Base-by-base conservation (phyloP, 2,113 vertebrate genomes). In the Mesembrinibis cayennensis region DNA sequence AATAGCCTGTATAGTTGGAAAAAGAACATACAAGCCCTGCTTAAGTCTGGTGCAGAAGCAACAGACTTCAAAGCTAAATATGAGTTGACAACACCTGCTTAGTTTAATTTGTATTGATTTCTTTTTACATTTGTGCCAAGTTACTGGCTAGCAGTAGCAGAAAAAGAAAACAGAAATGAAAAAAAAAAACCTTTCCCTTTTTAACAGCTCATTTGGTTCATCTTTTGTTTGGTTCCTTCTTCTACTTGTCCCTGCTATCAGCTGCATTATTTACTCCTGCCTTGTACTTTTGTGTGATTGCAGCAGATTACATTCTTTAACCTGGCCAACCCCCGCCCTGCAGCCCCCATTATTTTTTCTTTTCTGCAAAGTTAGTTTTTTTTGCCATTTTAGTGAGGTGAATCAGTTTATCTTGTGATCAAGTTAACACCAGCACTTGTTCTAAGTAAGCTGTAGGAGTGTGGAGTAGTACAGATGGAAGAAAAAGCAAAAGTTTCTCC, bases 361-460 rank as follows among this genome's bases (percentile, higher is more conserved):
- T 85, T 69, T 26, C 44, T 90, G n/a, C 10, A 62, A 63, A 63
- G 6, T 62, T 91, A 40, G 44, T 4, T 1, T 3, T 2, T 76
- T 58, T 94, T 89, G 0, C 19, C 15, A 29, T 79, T 93, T 78
- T 87, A 74, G 74, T 85, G 32, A 85, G 20, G 32, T 82, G 73
- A 94, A 86, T 90, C 82, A 72, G 49, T 92, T 93, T 82, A 65
- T 80, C 36, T 56, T 86, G 71, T 90, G 66, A 80, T 73, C 58
- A 65, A 7, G 76, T 79, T 82, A 90, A 69, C 71, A 82, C 30
- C 14, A 36, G 19, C 9, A 3, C 40, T 67, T 90, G 32, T 87
- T 79, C 61, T 82, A 72, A 80, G 49, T 52, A 65, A 93, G 19
- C 13, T 52, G 49, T 83, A 77, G 42, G 58, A 65, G 11, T n/a